These are phyloP conservation scores for Diploptera punctata DNA, from an alignment of 2,888 invertebrate genomes.

Conservation along the genomic window DNA sequence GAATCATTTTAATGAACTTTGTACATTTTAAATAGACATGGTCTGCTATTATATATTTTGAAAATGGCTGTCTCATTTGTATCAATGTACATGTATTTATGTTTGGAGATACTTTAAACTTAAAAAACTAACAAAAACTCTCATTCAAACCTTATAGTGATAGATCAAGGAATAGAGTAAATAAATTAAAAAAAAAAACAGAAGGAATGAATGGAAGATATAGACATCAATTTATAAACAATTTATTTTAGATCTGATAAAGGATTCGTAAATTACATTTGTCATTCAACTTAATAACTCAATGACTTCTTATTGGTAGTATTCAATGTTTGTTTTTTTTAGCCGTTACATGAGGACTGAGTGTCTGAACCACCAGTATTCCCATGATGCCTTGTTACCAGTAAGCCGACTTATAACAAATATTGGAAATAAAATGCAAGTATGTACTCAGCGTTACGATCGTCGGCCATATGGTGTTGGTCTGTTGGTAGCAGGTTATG, in stretches of 20 bases:
- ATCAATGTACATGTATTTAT: too few relatives aligned
- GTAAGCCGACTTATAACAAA: slow-evolving; percentile 83
- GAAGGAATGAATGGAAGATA: too few relatives aligned
- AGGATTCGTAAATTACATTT: not conserved
- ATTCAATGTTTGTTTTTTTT: slow-evolving; percentile 48
- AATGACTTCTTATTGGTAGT: not conserved
- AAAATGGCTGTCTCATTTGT: too few relatives aligned
- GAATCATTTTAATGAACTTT: too few relatives aligned
- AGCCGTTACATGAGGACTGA: slow-evolving; percentile 95
- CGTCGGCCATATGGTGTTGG: slow-evolving; percentile 98
- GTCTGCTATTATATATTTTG: too few relatives aligned
- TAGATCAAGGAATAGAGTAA: too few relatives aligned
- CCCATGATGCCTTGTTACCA: slow-evolving; percentile 87
- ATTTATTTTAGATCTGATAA: not conserved
- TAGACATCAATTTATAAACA: not conserved
- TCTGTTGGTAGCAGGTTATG: slow-evolving; percentile 95
- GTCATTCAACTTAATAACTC: not conserved
- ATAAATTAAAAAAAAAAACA: too few relatives aligned
- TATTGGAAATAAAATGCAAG: slow-evolving; percentile 95
- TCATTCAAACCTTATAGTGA: not conserved
- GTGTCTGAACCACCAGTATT: slow-evolving; percentile 93
- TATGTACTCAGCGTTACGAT: slow-evolving; percentile 97
- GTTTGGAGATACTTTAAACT: too few relatives aligned
- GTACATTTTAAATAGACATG: too few relatives aligned
- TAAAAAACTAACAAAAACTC: too few relatives aligned